Evolutionary conservation across 1,140 invertebrate genomes (phyloP).

Genomic region (Lordiphosa mommai): DNA sequence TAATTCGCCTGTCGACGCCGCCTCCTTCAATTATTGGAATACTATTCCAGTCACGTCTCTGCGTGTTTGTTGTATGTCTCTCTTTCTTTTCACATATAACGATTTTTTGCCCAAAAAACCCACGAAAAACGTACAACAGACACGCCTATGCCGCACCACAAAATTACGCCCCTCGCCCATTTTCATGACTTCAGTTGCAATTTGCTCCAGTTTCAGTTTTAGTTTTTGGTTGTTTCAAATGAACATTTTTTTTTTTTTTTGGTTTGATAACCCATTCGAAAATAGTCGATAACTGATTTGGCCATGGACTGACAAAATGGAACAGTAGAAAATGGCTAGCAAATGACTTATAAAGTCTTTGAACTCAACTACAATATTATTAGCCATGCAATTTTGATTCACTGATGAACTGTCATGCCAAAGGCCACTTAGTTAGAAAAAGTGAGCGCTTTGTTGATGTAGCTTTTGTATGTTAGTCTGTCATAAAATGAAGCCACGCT

Average conservation of each 20-base stretch:
- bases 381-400: no score
- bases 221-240: slow-evolving; percentile 30
- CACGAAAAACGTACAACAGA: background rate
- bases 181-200: slow-evolving; percentile 6
- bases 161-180: background rate
- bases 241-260: slow-evolving; percentile 43
- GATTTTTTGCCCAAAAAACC: slow-evolving; percentile 5
- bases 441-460: no score
- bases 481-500: no score
- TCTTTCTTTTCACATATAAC: background rate
- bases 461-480: no score
- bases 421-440: no score
- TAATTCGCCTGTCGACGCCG: slow-evolving; percentile 52
- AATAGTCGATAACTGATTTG: background rate
- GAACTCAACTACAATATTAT: no score
- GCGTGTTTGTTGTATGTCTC: slow-evolving; percentile 47
- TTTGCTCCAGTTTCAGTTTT: slow-evolving; percentile 16
- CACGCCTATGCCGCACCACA: background rate
- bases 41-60: slow-evolving; percentile 66
- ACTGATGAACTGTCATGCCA: no score
- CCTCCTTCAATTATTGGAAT: slow-evolving; percentile 64
- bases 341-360: no score
- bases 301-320: no score
- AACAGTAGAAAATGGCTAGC: no score
- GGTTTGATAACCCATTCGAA: background rate